phyloP scores from a whole-genome alignment of 2,888 invertebrate genomes.

The Ormyrus pomaceus region DNA sequence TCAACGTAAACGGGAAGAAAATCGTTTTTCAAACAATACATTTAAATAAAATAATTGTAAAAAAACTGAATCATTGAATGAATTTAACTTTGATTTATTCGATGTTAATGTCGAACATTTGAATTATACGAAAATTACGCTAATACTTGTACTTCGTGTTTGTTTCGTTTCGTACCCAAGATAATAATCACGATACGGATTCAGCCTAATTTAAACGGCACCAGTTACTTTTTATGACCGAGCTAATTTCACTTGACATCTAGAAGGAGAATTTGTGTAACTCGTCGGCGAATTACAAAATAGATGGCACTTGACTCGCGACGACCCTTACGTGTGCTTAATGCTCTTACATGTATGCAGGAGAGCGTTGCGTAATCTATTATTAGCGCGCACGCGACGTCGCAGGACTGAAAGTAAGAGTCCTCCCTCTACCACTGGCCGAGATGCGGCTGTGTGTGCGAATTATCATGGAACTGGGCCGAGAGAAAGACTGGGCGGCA shows the following conservation, averaged over 20 bases:
- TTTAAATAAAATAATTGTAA: too few species aligned
- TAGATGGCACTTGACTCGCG: conserved; percentile 56
- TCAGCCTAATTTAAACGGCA: conserved; percentile 18
- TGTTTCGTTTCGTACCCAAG: too few species aligned
- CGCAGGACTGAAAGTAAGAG: conserved; percentile 71
- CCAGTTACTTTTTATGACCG: conserved; percentile 8
- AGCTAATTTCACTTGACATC: conserved; percentile 36
- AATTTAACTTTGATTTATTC: too few species aligned
- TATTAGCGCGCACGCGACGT: conserved; percentile 67
- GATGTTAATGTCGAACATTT: too few species aligned
- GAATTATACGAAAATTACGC: too few species aligned
- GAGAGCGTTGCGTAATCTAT: conserved; percentile 64
- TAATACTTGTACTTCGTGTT: too few species aligned
- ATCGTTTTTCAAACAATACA: too few species aligned
- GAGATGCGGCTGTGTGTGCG: conserved; percentile 27
- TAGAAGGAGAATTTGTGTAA: conserved; percentile 11
- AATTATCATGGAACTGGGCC: conserved; percentile 39
- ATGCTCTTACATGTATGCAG: conserved; percentile 5
- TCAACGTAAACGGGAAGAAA: too few species aligned
- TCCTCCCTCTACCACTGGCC: conserved; percentile 55
- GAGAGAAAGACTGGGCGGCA: conserved; percentile 5
- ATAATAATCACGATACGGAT: neutral
- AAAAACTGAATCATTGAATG: too few species aligned
- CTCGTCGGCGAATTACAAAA: conserved; percentile 44
- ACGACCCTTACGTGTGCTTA: conserved; percentile 51